Percentiles rank a stretch among this genome's conserved stretches.
phyloP scores from a whole-genome alignment of 2,797 vertebrate species.

The Pachyuromys duprasi region DNA sequence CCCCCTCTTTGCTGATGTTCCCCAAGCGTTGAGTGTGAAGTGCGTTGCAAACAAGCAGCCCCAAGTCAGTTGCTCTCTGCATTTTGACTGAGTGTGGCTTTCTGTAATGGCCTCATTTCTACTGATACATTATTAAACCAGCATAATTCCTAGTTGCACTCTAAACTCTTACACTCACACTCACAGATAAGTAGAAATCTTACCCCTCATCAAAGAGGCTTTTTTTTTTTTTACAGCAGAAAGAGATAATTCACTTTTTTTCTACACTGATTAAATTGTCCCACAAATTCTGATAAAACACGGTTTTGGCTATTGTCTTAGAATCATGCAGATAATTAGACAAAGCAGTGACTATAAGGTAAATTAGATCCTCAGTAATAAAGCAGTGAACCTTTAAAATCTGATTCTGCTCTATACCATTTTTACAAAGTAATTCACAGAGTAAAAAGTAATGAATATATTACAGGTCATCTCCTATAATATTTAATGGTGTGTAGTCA shows the following conservation, averaged over 20 bases:
- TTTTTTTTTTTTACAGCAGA: neutral
- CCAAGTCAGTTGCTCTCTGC: neutral
- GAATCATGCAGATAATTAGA: neutral
- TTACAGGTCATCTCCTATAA: constrained; percentile 44
- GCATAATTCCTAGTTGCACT: neutral
- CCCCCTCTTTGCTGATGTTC: neutral
- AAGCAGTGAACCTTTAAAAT: constrained; percentile 38
- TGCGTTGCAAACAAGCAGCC: neutral
- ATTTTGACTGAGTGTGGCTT: neutral
- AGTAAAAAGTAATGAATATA: constrained; percentile 50
- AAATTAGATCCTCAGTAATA: neutral
- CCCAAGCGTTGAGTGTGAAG: neutral
- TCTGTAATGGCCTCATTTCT: neutral
- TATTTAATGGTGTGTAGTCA: constrained; percentile 58
- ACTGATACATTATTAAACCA: neutral
- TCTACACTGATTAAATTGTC: neutral
- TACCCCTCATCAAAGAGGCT: neutral
- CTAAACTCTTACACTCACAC: neutral
- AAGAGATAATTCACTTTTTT: neutral
- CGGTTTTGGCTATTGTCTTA: constrained; percentile 23
- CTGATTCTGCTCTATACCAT: neutral
- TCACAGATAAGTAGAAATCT: neutral
- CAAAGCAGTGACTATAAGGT: neutral
- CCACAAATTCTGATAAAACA: neutral
- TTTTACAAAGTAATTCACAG: constrained; percentile 49